phyloP scores from a whole-genome alignment of 2,888 invertebrate genomes.

The Agrypnus murinus region DNA sequence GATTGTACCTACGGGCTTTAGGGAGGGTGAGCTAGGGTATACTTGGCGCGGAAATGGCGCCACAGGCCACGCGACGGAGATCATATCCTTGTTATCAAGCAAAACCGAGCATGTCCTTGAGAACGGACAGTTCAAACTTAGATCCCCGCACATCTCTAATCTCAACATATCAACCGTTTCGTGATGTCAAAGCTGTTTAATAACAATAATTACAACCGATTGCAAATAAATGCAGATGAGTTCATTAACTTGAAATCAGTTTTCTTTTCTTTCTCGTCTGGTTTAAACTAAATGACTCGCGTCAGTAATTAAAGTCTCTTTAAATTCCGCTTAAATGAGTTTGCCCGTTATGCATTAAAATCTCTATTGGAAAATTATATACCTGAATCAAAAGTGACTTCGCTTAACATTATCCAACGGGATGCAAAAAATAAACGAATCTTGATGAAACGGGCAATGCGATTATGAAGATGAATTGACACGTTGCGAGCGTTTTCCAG shows the following conservation, averaged over 20 bases:
- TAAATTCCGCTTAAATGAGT: slow-evolving; percentile 21
- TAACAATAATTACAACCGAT: slow-evolving; percentile 40
- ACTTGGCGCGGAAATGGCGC: no score
- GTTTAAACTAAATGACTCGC: slow-evolving; percentile 24
- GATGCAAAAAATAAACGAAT: slow-evolving; percentile 79
- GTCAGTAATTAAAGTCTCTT: slow-evolving; percentile 24
- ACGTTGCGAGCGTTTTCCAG: slow-evolving; percentile 82
- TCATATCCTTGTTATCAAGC: no score
- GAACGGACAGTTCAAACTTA: no score
- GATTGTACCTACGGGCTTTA: no score
- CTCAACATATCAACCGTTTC: no score
- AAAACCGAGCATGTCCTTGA: no score
- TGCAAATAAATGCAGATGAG: slow-evolving; percentile 25
- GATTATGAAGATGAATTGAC: slow-evolving; percentile 78
- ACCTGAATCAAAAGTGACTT: slow-evolving; percentile 78
- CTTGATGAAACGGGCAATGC: slow-evolving; percentile 77
- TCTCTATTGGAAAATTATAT: slow-evolving; percentile 62
- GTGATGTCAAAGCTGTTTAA: no score
- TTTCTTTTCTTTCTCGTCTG: slow-evolving; percentile 24
- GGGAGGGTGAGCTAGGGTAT: no score
- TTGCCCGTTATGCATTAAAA: not conserved
- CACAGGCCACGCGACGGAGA: no score
- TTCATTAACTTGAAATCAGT: slow-evolving; percentile 35
- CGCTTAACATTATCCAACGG: slow-evolving; percentile 83
- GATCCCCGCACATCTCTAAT: no score